Percentiles rank a stretch among this genome's conserved stretches.
Evolutionary conservation across 92 coral and sea anemone species (phyloP).

Genomic region (Palythoa grandis): DNA sequence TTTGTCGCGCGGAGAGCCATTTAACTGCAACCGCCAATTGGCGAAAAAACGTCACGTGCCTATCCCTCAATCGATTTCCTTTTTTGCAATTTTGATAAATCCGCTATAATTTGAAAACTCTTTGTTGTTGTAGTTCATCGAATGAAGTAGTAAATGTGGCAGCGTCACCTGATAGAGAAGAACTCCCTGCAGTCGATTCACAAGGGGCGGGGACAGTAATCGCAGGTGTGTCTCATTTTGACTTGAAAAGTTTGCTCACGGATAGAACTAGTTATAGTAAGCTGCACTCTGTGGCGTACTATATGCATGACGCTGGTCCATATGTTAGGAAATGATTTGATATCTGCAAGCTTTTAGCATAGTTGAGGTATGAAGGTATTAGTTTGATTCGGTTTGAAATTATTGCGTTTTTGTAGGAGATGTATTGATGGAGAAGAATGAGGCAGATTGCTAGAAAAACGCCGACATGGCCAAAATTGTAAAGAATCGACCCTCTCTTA

Average conservation of each 20-base stretch:
- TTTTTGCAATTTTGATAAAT: conserved; percentile 7
- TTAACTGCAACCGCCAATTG: conserved; percentile 4
- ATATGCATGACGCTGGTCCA: conserved; percentile 43
- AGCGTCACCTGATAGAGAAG: conserved; percentile 3
- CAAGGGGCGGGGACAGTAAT: conserved; percentile 26
- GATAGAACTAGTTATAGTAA: conserved; percentile 35
- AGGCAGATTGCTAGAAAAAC: conserved; percentile 39
- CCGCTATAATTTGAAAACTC: not conserved
- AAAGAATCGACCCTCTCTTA: conserved; percentile 44
- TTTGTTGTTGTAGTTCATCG: conserved; percentile 15
- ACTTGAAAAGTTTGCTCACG: conserved; percentile 45
- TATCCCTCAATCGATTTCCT: not conserved
- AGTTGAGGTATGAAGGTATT: conserved; percentile 22
- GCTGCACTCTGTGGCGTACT: conserved; percentile 48
- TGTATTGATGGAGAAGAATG: conserved; percentile 32
- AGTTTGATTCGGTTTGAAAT: conserved; percentile 25
- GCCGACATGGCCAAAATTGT: conserved; percentile 45
- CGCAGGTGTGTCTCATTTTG: conserved; percentile 46
- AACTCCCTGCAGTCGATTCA: conserved; percentile 19
- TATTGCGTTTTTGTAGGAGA: conserved; percentile 24
- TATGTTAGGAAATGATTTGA: conserved; percentile 45
- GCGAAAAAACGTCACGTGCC: conserved; percentile 15
- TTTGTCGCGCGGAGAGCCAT: conserved; percentile 2
- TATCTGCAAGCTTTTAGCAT: conserved; percentile 21
- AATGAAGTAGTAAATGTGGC: conserved; percentile 18